Evolutionary conservation across 2,113 vertebrate genomes (phyloP), one percentile per base, ranked within the genome.

Genomic region (Brachyhypopomus gauderio): DNA sequence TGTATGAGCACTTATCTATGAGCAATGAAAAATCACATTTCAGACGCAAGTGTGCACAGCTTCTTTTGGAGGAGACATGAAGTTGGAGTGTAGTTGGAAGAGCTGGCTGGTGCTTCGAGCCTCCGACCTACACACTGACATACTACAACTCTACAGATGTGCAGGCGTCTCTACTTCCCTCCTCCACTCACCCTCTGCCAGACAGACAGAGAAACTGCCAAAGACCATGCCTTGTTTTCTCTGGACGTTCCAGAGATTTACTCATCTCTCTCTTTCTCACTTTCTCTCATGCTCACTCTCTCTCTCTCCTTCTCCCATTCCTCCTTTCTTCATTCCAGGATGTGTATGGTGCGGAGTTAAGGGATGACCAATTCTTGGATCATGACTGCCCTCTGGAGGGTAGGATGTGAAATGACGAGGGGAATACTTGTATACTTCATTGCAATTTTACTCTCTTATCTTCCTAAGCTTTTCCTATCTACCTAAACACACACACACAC

Each of bases 301-400:
- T 30, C 34, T 72, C 30, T 77, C 55, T 83, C 75, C 67, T 25
- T 80, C 55, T 83, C 75, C 67, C 77, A 80, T 72, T 80, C 82
- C 64, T 78, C 17, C 41, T 52, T 58, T 27, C 63, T 72, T 84
- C 63, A 79, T 52, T n/a, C 69, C 84, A 91, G 90, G 87, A 88
- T 83, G 59, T 88, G 76, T 84, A 71, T 25, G 77, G 78, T 12
- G 72, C 76, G 60, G 86, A 87, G 55, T 27, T 77, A 74, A 86
- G 60, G 71, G 74, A 75, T 66, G 78, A 76, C 8, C 70, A 59
- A 23, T 81, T 81, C 55, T 77, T 75, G 9, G 66, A 77, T 45
- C 67, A 76, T 69, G 83, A 85, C 71, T 76, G 84, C 79, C 77
- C 78, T 72, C 79, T 87, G 4, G 76, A 86, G 67, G 90, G 89